phyloP scores from a whole-genome alignment of 2,888 invertebrate species.

The Drosophila paranaensis region DNA sequence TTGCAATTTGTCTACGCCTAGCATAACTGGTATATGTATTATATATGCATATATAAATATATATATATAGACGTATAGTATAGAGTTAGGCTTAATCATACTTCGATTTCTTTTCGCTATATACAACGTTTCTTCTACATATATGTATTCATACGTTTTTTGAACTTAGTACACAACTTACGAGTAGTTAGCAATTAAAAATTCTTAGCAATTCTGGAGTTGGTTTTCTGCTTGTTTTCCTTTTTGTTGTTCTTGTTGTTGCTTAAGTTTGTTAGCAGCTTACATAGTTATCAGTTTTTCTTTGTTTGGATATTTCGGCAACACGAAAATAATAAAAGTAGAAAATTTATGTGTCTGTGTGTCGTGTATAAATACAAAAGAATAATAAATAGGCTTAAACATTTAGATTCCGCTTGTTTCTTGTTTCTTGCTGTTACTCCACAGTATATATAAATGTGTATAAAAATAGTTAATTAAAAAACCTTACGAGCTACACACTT shows the following conservation, averaged over 20 bases:
- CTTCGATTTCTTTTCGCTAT: conserved; percentile 40
- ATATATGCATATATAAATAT: conserved; percentile 35
- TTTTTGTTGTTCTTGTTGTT: conserved; percentile 24
- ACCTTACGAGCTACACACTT: conserved; percentile 55
- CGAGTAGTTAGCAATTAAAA: conserved; percentile 41
- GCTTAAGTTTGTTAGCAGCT: conserved; percentile 40
- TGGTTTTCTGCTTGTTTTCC: conserved; percentile 32
- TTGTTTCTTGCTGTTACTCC: conserved; percentile 39
- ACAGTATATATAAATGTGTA: conserved; percentile 63
- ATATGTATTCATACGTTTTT: conserved; percentile 11
- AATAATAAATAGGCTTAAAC: conserved; percentile 78
- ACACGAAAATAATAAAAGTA: conserved; percentile 67
- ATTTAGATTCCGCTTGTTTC: conserved; percentile 50
- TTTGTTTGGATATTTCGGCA: conserved; percentile 41
- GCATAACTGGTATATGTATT: conserved; percentile 74
- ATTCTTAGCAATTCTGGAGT: conserved; percentile 63
- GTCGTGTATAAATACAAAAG: conserved; percentile 61
- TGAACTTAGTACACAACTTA: conserved; percentile 42
- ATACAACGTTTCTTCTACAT: conserved; percentile 49
- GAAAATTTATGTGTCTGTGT: conserved; percentile 49
- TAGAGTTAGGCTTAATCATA: conserved; percentile 38
- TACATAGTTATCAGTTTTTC: conserved; percentile 61
- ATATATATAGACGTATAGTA: conserved; percentile 28
- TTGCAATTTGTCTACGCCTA: conserved; percentile 77
- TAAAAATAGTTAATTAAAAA: conserved; percentile 73